A percentile compares a stretch with the other conserved stretches of the same genome.
Evolutionary conservation across 2,888 invertebrate species (phyloP).

Genomic region (Pseudanteris insignis): DNA sequence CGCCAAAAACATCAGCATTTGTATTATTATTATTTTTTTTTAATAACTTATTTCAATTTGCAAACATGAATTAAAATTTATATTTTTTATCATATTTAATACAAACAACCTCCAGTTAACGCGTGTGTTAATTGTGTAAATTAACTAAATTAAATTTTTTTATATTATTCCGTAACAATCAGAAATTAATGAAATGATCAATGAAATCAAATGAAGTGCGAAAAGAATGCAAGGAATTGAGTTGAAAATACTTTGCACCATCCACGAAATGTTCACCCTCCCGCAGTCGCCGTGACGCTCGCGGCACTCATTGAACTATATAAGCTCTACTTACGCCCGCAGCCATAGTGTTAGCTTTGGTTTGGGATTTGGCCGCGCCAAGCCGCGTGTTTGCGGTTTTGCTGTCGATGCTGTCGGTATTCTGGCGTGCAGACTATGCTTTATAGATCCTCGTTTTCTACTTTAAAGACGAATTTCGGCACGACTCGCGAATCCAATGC

Average conservation of each 20-base stretch:
- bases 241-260: slow-evolving; percentile 39
- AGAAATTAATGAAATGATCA: slow-evolving; percentile 1
- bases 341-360: slow-evolving; percentile 64
- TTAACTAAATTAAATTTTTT: not conserved
- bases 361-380: slow-evolving; percentile 63
- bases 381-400: slow-evolving; percentile 66
- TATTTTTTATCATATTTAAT: too few relatives aligned
- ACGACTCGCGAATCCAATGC: slow-evolving; percentile 25
- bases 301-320: slow-evolving; percentile 54
- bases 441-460: slow-evolving; percentile 39
- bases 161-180: not conserved
- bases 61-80: too few relatives aligned
- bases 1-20: too few relatives aligned
- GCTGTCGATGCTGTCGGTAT: slow-evolving; percentile 58
- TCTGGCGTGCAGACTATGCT: slow-evolving; percentile 49
- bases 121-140: too few relatives aligned
- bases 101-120: too few relatives aligned
- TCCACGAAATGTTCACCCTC: slow-evolving; percentile 36
- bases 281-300: slow-evolving; percentile 23
- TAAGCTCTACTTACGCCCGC: slow-evolving; percentile 58
- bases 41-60: too few relatives aligned
- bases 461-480: slow-evolving; percentile 63
- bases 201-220: slow-evolving; percentile 5
- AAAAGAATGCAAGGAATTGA: slow-evolving; percentile 24
- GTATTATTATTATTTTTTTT: too few relatives aligned